Percentiles rank a stretch among this genome's conserved stretches.
Conservation (phyloP, 2,888 invertebrate genomes). For the Leptarthrus brevirostris region DNA sequence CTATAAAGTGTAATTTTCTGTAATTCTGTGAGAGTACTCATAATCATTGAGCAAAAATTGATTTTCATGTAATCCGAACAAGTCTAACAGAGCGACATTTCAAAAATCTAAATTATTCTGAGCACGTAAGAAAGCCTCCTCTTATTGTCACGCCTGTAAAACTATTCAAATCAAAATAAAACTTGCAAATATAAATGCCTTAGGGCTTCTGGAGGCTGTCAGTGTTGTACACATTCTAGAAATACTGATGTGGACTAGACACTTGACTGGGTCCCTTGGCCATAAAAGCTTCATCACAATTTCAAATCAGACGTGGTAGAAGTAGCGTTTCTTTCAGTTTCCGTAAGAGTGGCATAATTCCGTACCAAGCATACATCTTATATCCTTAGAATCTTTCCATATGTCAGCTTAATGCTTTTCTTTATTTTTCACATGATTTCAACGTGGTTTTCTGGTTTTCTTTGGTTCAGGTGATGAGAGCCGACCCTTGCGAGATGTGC, state of each 20-base stretch:
- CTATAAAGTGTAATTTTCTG: too few species aligned
- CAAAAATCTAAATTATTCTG: too few species aligned
- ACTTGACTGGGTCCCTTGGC: constrained; percentile 15
- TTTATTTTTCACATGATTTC: constrained; percentile 43
- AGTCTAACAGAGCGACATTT: too few species aligned
- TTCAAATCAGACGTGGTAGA: constrained; percentile 52
- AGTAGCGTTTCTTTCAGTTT: constrained; percentile 42
- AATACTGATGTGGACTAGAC: constrained; percentile 4
- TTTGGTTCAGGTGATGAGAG: constrained; percentile 70
- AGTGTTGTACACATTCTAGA: neutral
- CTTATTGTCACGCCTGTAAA: neutral
- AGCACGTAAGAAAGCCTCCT: too few species aligned
- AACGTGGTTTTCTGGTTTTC: too few species aligned
- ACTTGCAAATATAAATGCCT: constrained; percentile 36
- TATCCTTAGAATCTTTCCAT: neutral
- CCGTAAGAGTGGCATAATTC: neutral
- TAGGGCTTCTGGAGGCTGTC: neutral
- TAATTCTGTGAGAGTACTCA: too few species aligned
- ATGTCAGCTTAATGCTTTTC: constrained; percentile 32
- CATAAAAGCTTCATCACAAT: constrained; percentile 52
- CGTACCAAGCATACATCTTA: neutral
- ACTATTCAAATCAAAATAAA: constrained; percentile 33
- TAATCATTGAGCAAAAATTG: too few species aligned
- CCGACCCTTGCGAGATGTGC: constrained; percentile 74
- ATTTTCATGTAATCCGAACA: too few species aligned